Conservation (phyloP, 2,888 invertebrate genomes). For the Chrysotoxum bicinctum region DNA sequence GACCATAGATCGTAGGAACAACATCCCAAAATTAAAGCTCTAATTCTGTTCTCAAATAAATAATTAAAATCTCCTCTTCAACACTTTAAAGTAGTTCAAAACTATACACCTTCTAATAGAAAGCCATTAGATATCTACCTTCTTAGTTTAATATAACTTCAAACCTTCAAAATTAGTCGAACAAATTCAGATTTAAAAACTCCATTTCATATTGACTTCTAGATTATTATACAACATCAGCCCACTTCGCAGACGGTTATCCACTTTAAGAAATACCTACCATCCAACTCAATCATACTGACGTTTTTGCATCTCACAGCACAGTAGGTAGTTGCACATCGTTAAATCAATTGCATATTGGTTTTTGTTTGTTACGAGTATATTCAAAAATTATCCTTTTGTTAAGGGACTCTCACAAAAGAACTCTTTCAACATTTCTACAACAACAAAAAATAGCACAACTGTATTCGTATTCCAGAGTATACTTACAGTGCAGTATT, state of each 20-base stretch:
- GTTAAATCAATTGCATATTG: constrained; percentile 62
- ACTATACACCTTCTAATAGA: too few relatives aligned
- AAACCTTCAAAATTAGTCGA: too few relatives aligned
- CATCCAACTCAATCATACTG: constrained; percentile 46
- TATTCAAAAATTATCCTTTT: constrained; percentile 35
- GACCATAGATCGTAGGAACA: too few relatives aligned
- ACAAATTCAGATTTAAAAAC: too few relatives aligned
- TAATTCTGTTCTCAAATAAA: too few relatives aligned
- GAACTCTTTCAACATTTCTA: neutral
- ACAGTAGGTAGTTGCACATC: constrained; percentile 25
- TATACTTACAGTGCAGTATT: neutral
- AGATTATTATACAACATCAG: too few relatives aligned
- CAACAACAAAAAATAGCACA: neutral
- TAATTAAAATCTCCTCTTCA: too few relatives aligned
- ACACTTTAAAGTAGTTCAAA: too few relatives aligned
- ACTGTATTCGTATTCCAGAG: neutral
- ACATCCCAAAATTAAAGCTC: too few relatives aligned
- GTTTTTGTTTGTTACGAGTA: neutral
- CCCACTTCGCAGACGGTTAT: neutral
- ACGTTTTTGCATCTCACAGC: constrained; percentile 21
- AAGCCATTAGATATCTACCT: too few relatives aligned
- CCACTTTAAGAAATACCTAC: neutral
- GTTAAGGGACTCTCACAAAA: constrained; percentile 7
- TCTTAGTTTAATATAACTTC: too few relatives aligned
- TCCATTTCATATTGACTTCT: too few relatives aligned